Base-by-base conservation (phyloP, 37 sponge, comb jelly and placozoan genomes). In the Cliona cf. orientalis region DNA sequence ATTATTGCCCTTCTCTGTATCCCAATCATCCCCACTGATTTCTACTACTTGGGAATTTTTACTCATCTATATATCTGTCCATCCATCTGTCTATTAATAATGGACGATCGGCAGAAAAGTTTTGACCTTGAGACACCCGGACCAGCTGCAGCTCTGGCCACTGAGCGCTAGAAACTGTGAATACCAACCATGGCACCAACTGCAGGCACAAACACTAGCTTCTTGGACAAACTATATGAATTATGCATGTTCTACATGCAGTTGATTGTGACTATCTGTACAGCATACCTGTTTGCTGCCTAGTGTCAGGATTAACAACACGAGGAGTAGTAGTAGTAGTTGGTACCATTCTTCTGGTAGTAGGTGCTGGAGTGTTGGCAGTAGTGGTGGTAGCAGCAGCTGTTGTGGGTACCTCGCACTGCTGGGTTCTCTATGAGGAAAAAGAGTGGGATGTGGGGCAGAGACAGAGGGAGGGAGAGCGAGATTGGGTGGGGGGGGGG, bases 381-480 rank as follows among this genome's bases (percentile, higher is more conserved):
- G 46, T n/a, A 31, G 53, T 23, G 42, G 6, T 11, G 55, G 74
- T 6, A 44, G 46, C 4, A 26, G 61, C 29, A 46, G 38, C 6
- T 38, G 41, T 34, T 28, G 39, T 3, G 61, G 62, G 12, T 12
- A n/a, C n/a, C n/a, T n/a, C n/a, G n/a, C n/a, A n/a, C n/a, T n/a
- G n/a, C n/a, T n/a, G n/a, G n/a, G n/a, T n/a, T n/a, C n/a, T n/a
- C n/a, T n/a, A n/a, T n/a, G n/a, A n/a, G n/a, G n/a, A n/a, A n/a
- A n/a, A n/a, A n/a, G n/a, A n/a, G n/a, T n/a, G n/a, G 34, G 61
- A 29, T 12, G 55, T 46, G 74, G 46, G 46, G 56, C n/a, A 42
- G 46, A 7, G 46, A 22, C 7, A 73, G 35, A 23, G 35, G 55
- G 46, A 25, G 14, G 55, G n/a, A n/a, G n/a, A n/a, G n/a, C n/a